Evolutionary conservation across 2,888 invertebrate species (phyloP).

Genomic region (Drosophila merina): DNA sequence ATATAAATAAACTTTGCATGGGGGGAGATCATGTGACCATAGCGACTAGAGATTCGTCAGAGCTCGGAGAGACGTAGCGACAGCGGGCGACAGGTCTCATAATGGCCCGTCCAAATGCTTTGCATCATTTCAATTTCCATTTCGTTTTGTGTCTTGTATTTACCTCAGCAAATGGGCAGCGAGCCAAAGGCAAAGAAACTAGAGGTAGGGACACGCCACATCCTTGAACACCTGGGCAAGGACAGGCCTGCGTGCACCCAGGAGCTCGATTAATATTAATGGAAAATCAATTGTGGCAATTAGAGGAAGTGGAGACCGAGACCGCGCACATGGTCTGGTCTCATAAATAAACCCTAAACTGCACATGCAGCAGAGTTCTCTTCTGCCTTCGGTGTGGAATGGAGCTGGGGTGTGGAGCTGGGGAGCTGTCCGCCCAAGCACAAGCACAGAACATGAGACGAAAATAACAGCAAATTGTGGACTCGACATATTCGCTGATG

Average conservation of each 20-base stretch:
- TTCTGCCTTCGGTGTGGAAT: neutral
- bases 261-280: conserved; percentile 69
- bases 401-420: conserved; percentile 28
- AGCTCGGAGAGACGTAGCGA: neutral
- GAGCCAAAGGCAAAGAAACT: conserved; percentile 25
- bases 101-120: conserved; percentile 30
- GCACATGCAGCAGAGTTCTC: conserved; percentile 36
- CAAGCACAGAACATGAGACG: conserved; percentile 60
- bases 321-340: conserved; percentile 25
- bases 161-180: conserved; percentile 23
- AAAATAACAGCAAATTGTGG: conserved; percentile 63
- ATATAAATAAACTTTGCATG: conserved; percentile 77
- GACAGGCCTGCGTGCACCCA: conserved; percentile 58
- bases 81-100: conserved; percentile 34
- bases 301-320: conserved; percentile 32
- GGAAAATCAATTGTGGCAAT: conserved; percentile 69
- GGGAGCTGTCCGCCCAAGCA: conserved; percentile 68
- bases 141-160: conserved; percentile 1
- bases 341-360: conserved; percentile 49
- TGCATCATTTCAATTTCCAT: conserved; percentile 47
- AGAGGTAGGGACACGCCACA: conserved; percentile 1
- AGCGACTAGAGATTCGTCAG: conserved; percentile 6
- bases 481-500: conserved; percentile 33
- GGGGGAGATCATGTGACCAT: conserved; percentile 70
- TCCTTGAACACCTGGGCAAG: conserved; percentile 61